Evolutionary conservation across 1,140 invertebrate genomes (phyloP).

Genomic region (Dendrolimus punctatus): DNA sequence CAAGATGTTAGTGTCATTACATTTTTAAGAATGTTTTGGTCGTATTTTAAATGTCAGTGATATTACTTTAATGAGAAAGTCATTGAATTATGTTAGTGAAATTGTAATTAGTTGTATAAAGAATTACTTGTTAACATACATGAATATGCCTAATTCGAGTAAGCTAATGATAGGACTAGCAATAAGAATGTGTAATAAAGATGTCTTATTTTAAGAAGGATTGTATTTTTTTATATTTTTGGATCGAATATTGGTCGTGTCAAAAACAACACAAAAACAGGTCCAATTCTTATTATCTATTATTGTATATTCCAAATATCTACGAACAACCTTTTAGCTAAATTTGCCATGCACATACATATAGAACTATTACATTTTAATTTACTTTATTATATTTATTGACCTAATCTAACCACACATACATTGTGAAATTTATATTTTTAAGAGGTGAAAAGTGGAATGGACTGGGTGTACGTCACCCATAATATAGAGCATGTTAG

Average conservation of each 20-base stretch:
- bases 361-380: slow-evolving; percentile 39
- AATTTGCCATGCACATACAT: slow-evolving; percentile 61
- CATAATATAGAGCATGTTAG: slow-evolving; percentile 23
- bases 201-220: too few species aligned
- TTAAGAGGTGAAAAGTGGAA: slow-evolving; percentile 40
- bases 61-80: too few species aligned
- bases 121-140: too few species aligned
- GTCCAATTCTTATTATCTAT: slow-evolving; percentile 44
- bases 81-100: too few species aligned
- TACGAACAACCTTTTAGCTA: slow-evolving; percentile 68
- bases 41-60: too few species aligned
- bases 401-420: slow-evolving; percentile 64
- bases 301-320: slow-evolving; percentile 60
- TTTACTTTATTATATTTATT: slow-evolving; percentile 13
- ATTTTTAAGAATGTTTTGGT: too few species aligned
- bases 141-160: too few species aligned
- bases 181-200: too few species aligned
- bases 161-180: too few species aligned
- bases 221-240: slow-evolving; percentile 2
- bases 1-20: too few species aligned
- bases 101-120: too few species aligned
- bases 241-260: slow-evolving; percentile 50
- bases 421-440: slow-evolving; percentile 54
- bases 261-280: slow-evolving; percentile 38
- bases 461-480: slow-evolving; percentile 25